phyloP scores from a whole-genome alignment of 2,797 vertebrate genomes.

The Poliocrania exsul region DNA sequence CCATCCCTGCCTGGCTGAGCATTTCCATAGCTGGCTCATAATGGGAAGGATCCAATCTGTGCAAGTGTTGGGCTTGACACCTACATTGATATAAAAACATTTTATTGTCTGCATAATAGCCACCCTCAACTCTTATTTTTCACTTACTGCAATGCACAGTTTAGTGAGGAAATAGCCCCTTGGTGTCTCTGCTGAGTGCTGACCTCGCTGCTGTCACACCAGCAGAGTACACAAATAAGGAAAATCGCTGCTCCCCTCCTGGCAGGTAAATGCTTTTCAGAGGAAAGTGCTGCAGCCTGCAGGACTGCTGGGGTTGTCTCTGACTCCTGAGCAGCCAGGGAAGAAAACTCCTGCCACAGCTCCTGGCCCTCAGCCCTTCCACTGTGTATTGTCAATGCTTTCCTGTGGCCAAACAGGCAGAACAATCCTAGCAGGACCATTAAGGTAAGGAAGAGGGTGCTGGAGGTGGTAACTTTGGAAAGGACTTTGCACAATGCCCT shows the following conservation, averaged over 20 bases:
- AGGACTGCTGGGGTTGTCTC: neutral
- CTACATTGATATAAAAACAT: neutral
- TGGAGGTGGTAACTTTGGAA: neutral
- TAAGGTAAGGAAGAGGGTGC: neutral
- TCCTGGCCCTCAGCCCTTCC: neutral
- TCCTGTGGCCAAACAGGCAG: neutral
- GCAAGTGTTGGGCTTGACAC: neutral
- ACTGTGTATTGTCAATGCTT: accelerated
- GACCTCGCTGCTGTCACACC: neutral
- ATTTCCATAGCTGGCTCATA: neutral
- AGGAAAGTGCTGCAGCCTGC: neutral
- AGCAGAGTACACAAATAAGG: neutral
- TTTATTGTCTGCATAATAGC: conserved; percentile 36
- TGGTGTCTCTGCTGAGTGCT: neutral
- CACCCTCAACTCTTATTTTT: neutral
- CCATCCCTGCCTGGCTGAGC: neutral
- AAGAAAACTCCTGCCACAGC: neutral
- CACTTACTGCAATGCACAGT: neutral
- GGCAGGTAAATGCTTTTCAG: neutral
- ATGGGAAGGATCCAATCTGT: neutral
- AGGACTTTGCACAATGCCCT: neutral
- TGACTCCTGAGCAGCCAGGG: neutral
- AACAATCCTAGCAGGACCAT: neutral
- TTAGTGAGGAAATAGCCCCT: conserved; percentile 12
- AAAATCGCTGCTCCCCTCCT: neutral